phyloP scores from a whole-genome alignment of 2,888 invertebrate species.

The Heliconius cydno region DNA sequence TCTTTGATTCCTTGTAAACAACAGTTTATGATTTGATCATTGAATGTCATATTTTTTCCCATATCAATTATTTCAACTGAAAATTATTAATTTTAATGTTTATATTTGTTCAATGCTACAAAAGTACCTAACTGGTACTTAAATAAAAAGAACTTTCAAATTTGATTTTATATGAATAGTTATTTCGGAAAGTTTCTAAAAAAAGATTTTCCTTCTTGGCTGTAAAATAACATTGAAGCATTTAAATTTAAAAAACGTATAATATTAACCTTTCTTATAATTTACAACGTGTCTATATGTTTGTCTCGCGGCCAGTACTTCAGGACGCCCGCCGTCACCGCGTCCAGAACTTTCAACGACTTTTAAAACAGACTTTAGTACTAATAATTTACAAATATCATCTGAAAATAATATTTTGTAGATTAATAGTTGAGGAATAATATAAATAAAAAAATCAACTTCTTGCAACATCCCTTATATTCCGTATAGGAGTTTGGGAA shows the following conservation, averaged over 20 bases:
- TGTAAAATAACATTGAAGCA: too few relatives aligned
- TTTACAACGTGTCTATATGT: constrained; percentile 48
- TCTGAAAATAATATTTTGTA: constrained; percentile 50
- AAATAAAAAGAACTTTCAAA: too few relatives aligned
- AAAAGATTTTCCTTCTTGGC: too few relatives aligned
- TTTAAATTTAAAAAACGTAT: neutral
- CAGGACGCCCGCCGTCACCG: constrained; percentile 52
- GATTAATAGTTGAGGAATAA: neutral
- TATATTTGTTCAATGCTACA: neutral
- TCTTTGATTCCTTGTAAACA: constrained; percentile 26
- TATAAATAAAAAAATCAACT: neutral
- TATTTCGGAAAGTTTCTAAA: too few relatives aligned
- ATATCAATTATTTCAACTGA: constrained; percentile 35
- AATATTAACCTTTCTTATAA: constrained; percentile 26
- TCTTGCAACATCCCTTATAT: too few relatives aligned
- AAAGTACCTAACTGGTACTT: neutral
- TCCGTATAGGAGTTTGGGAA: too few relatives aligned
- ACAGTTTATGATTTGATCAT: constrained; percentile 37
- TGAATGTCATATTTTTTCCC: neutral
- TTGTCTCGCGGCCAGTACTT: constrained; percentile 54
- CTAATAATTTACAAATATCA: constrained; percentile 51
- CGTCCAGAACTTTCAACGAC: constrained; percentile 49
- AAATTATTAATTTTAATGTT: neutral
- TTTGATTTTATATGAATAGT: too few relatives aligned
- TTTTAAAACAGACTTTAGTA: constrained; percentile 50